Base-by-base conservation (phyloP, 2,888 invertebrate genomes). In the Ophion ventricosus region DNA sequence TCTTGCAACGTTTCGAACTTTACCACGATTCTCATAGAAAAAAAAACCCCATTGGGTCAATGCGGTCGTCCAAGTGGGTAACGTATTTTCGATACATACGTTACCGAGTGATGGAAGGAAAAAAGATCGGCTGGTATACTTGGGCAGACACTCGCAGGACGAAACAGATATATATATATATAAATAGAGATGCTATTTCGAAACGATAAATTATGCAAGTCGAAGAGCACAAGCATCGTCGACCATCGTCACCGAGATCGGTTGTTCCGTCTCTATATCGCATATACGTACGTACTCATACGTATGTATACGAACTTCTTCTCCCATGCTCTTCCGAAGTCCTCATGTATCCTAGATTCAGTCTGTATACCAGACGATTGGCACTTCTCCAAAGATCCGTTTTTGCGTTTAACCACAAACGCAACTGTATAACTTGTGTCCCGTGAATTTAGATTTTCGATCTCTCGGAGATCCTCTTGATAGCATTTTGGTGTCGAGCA, bases 361-460 rank as follows among this genome's bases (percentile, higher is more conserved):
- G 78, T 57, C 4, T 49, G 49, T 49, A 14, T 35, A 40, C 64
- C 72, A 61, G 29, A 7, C 85, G 79, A 89, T 88, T 90, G 90
- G 90, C 88, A 56, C 25, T 69, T 72, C 77, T 82, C 89, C 89
- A 90, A 88, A 90, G 89, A 87, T 89, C 87, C 86, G 86, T 90
- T 88, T 88, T 90, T 86, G 83, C 86, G 82, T 83, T 85, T 67
- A 78, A 81, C 78, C 80, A 84, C 85, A 89, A 43, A 87, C 87
- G 85, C 86, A 85, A 86, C 86, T 74, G 49, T 49, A 49, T 49
- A 78, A 73, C 63, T 77, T 64, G n/a, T 20, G 29, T 66, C 85
- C 67, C 35, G 59, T 56, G 56, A 67, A 43, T 81, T 69, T 70
- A 64, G 43, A 72, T 72, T 75, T 26, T 63, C 59, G 72, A 54